phyloP scores from a whole-genome alignment of 2,888 invertebrate genomes.

The Pharmacophagus antenor region DNA sequence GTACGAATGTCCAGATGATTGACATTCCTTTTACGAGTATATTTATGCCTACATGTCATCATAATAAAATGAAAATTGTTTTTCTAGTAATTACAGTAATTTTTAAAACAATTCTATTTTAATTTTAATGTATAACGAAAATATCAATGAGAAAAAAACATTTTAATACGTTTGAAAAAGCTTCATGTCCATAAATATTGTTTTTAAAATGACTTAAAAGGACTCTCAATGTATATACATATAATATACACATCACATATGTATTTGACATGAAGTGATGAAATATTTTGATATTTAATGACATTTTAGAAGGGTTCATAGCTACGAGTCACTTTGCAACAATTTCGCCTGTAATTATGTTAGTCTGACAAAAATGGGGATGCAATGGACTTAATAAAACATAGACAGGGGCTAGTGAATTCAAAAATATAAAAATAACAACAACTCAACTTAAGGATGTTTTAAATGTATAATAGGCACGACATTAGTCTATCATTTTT shows the following conservation, averaged over 20 bases:
- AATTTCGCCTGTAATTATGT: slow-evolving; percentile 75
- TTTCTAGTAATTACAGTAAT: too few relatives aligned
- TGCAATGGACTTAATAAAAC: slow-evolving; percentile 33
- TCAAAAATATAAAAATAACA: too few relatives aligned
- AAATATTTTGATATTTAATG: slow-evolving; percentile 55
- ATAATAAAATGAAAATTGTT: too few relatives aligned
- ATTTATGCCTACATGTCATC: not conserved
- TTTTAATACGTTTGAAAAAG: not conserved
- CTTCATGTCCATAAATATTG: not conserved
- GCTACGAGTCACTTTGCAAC: slow-evolving; percentile 73
- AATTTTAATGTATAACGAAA: not conserved
- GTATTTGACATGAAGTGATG: slow-evolving; percentile 7
- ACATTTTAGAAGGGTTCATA: slow-evolving; percentile 65
- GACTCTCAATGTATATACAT: not conserved
- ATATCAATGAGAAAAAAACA: not conserved
- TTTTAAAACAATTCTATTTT: not conserved
- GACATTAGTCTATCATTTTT: too few relatives aligned
- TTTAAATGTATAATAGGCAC: too few relatives aligned
- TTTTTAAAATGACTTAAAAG: not conserved
- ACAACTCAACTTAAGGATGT: too few relatives aligned
- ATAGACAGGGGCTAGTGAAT: slow-evolving; percentile 27
- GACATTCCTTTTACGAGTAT: slow-evolving; percentile 53
- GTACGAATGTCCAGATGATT: slow-evolving; percentile 72
- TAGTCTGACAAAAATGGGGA: slow-evolving; percentile 69
- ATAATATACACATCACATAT: not conserved